phyloP scores from a whole-genome alignment of 2,797 vertebrate genomes.

The Luscinia megarhynchos region DNA sequence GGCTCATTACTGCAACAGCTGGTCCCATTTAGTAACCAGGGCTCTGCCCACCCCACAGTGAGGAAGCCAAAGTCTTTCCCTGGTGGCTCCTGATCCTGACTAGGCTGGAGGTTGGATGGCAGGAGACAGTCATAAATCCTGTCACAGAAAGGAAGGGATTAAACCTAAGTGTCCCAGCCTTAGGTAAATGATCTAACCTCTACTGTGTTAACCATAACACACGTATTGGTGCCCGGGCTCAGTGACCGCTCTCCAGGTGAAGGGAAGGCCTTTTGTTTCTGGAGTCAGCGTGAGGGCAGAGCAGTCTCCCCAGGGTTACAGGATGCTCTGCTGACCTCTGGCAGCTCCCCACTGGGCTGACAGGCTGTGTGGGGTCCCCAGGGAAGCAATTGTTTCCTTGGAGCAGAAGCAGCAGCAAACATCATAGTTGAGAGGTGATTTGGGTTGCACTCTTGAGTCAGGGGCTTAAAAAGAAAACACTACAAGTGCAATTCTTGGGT shows the following conservation, averaged over 20 bases:
- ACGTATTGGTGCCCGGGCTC: background rate
- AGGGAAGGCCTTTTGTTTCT: background rate
- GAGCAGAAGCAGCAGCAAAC: background rate
- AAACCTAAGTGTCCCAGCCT: background rate
- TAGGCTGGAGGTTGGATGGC: background rate
- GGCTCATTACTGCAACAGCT: background rate
- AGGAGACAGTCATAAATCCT: background rate
- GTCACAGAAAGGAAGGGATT: background rate
- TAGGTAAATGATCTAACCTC: background rate
- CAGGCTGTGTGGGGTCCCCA: background rate
- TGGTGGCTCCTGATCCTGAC: background rate
- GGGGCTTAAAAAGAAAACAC: background rate
- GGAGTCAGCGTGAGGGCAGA: fast-evolving
- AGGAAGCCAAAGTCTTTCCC: background rate
- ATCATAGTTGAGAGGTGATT: fast-evolving
- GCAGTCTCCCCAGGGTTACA: background rate
- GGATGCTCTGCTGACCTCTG: background rate
- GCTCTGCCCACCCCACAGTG: background rate
- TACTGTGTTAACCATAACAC: background rate
- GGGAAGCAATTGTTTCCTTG: background rate
- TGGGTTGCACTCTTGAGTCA: background rate
- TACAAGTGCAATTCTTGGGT: background rate
- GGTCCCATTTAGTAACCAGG: background rate
- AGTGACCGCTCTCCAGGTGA: background rate
- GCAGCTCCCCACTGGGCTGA: background rate